Conservation (phyloP, 2,113 vertebrate genomes). For the Pelmatolapia mariae region DNA sequence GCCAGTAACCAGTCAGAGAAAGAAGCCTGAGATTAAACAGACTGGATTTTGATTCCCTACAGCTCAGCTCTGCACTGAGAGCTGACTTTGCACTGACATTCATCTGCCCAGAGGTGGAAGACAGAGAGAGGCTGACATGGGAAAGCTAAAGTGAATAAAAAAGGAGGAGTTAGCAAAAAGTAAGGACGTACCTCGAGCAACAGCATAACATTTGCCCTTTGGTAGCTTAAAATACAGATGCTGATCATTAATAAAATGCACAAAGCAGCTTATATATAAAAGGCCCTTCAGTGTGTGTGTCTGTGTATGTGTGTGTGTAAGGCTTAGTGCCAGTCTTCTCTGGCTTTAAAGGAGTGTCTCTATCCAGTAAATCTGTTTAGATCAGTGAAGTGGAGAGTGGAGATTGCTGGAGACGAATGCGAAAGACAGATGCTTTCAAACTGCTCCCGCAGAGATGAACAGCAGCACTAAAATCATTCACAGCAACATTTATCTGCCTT, state of each 20-base stretch:
- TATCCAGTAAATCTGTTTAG: conserved; percentile 7
- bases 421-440: not conserved
- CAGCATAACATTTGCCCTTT: not conserved
- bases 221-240: not conserved
- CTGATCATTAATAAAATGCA: not conserved
- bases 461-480: not conserved
- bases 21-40: not conserved
- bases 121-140: not conserved
- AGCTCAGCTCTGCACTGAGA: not conserved
- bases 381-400: not conserved
- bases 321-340: not conserved
- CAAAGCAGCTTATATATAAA: not conserved
- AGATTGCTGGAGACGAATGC: not conserved
- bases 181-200: not conserved
- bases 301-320: not conserved
- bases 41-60: not conserved
- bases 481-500: not conserved
- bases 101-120: conserved; percentile 15
- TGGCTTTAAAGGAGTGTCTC: not conserved
- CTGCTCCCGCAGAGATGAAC: not conserved
- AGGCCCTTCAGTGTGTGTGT: not conserved
- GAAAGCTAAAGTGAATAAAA: not conserved
- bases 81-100: conserved; percentile 41
- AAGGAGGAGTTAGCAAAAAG: not conserved
- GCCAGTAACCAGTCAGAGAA: not conserved